Conservation (phyloP, 2,888 invertebrate genomes). For the Cephus runcator region DNA sequence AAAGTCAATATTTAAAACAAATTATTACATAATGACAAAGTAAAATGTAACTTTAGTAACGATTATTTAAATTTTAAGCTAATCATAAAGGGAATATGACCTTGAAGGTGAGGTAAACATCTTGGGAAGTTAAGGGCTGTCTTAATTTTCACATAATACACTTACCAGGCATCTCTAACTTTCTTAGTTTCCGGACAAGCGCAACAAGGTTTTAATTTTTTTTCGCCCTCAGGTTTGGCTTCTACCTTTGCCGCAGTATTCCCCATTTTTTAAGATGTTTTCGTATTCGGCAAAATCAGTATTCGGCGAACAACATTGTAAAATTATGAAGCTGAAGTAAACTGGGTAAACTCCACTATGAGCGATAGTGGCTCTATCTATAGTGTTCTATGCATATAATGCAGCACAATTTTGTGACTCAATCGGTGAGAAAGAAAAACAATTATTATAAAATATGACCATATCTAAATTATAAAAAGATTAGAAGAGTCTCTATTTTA, state of each 20-base stretch:
- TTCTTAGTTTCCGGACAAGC: constrained; percentile 97
- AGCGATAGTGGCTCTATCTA: neutral
- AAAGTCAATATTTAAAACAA: neutral
- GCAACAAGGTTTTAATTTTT: constrained; percentile 93
- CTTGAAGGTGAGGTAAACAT: neutral
- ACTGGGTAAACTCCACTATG: neutral
- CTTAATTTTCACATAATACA: constrained; percentile 1
- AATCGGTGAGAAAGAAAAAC: too few relatives aligned
- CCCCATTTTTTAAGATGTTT: constrained; percentile 65
- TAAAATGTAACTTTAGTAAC: neutral
- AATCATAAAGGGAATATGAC: neutral
- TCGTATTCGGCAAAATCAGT: neutral
- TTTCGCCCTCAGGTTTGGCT: constrained; percentile 62
- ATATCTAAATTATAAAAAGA: too few relatives aligned
- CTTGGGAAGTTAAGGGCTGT: neutral
- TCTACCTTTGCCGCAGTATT: constrained; percentile 67
- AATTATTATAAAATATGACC: too few relatives aligned
- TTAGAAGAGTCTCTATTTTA: too few relatives aligned
- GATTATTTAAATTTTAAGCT: neutral
- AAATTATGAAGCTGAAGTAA: neutral
- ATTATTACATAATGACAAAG: neutral
- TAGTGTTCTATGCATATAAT: neutral
- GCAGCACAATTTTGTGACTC: too few relatives aligned
- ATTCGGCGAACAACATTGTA: neutral
- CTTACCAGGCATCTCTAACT: constrained; percentile 90